Base-by-base conservation (phyloP, 1,140 invertebrate genomes). In the Mamestra configurata region DNA sequence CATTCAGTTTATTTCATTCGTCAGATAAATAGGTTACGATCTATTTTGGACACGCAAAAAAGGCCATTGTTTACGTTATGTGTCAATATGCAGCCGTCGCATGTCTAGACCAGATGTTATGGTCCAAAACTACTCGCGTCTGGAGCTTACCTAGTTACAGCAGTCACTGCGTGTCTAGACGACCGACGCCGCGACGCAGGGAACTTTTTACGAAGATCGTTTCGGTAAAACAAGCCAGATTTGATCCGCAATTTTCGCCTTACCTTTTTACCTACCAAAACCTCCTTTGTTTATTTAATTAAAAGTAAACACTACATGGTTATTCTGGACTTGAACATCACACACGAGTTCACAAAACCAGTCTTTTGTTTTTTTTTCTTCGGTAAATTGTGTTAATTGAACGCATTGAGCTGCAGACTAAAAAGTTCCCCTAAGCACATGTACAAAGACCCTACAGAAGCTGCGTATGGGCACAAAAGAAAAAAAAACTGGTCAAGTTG, bases 391-490 rank as follows among this genome's bases (percentile, higher is more conserved):
- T 78, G 82, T 86, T 87, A 90, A 90, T 92, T 90, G 83, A 75
- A 84, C 81, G 79, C 82, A 84, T 79, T 70, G 78, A 76, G 88
- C 82, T 81, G 79, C 79, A 51, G 73, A 86, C 84, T 87, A 91
- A 90, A 88, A 85, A 84, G 80, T 88, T 85, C 82, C 84, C 84
- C 76, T 79, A 86, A 88, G 84, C 82, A 86, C 20, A 37, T 61
- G 79, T 66, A 92, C 89, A 89, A 89, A 87, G 87, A 80, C 71
- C 73, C 59, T 80, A 86, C 84, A 86, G 81, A 92, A 85, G 80
- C 85, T 82, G 24, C 31, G 71, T 59, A 72, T 55, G 46, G 66
- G 55, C 79, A 77, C 75, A 84, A 88, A 7, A 46, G 0, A 46
- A 68, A 46, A 43, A 11, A 46, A n/a, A 46, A 13, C 15, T 15